phyloP scores from a whole-genome alignment of 2,888 invertebrate genomes.

The Apocheima hispidaria region DNA sequence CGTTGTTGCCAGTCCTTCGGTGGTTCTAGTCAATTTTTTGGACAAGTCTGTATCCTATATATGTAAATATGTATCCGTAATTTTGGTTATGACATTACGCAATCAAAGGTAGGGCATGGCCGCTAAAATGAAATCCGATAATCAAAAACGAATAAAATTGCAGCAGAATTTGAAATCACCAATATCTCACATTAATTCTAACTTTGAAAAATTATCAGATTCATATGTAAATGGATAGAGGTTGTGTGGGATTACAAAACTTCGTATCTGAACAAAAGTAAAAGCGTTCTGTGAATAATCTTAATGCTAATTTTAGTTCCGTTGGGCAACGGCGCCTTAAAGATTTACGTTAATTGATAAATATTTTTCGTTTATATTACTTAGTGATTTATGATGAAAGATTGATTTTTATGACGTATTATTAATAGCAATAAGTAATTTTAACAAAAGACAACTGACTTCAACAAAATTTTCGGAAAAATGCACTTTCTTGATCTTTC shows the following conservation, averaged over 20 bases:
- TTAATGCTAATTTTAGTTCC: conserved; percentile 25
- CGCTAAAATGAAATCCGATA: conserved; percentile 7
- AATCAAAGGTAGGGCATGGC: conserved; percentile 12
- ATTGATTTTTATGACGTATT: conserved; percentile 3
- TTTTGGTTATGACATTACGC: conserved; percentile 1
- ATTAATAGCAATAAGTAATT: background rate
- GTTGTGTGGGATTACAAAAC: conserved; percentile 29
- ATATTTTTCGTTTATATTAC: conserved; percentile 16
- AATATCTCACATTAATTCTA: conserved; percentile 13
- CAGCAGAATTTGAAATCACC: conserved; percentile 17
- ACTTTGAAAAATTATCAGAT: conserved; percentile 10
- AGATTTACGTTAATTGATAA: conserved; percentile 13
- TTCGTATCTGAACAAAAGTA: conserved; percentile 29
- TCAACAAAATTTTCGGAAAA: no score
- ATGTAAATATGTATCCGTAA: background rate
- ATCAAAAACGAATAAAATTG: conserved; percentile 17
- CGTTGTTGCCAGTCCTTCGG: no score
- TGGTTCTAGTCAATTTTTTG: no score
- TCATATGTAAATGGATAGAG: conserved; percentile 25
- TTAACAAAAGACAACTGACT: background rate
- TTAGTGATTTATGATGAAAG: conserved; percentile 9
- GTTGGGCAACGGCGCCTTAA: background rate
- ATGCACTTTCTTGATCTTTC: no score
- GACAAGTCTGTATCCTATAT: background rate
- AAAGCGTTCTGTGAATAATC: conserved; percentile 29